Conservation (phyloP, 1,140 invertebrate genomes). For the Babylonia areolata region DNA sequence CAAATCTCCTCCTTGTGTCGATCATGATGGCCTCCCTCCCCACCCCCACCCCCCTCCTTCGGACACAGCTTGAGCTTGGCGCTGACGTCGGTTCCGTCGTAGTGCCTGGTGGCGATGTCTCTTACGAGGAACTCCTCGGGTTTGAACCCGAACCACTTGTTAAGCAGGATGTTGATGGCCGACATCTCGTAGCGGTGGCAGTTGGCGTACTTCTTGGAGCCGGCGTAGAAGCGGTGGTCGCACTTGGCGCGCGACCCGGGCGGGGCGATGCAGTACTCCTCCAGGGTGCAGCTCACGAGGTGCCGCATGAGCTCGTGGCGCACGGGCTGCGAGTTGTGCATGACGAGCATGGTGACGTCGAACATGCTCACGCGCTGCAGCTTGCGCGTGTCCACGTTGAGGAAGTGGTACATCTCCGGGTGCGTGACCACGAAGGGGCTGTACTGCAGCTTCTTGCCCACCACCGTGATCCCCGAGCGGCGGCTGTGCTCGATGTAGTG, state of each 20-base stretch:
- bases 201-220: slow-evolving; percentile 45
- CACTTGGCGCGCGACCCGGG: slow-evolving; percentile 39
- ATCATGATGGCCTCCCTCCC: neutral
- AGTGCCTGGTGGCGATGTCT: slow-evolving; percentile 44
- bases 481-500: slow-evolving; percentile 46
- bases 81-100: slow-evolving; percentile 46
- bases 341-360: slow-evolving; percentile 51
- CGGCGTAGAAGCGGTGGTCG: slow-evolving; percentile 28
- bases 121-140: slow-evolving; percentile 37
- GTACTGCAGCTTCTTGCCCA: slow-evolving; percentile 42
- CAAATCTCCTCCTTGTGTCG: no score
- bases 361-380: slow-evolving; percentile 47
- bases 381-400: slow-evolving; percentile 47
- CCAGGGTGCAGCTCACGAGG: slow-evolving; percentile 53
- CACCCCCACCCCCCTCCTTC: no score
- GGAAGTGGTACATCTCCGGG: slow-evolving; percentile 57
- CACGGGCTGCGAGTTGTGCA: slow-evolving; percentile 54
- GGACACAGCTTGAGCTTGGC: slow-evolving; percentile 36
- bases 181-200: slow-evolving; percentile 65
- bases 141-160: slow-evolving; percentile 52
- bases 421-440: slow-evolving; percentile 60
- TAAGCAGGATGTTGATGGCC: slow-evolving; percentile 59
- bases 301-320: slow-evolving; percentile 51
- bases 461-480: slow-evolving; percentile 41
- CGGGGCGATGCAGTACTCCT: slow-evolving; percentile 56